Percentiles rank a stretch among this genome's conserved stretches.
These are phyloP conservation scores for Ceuthmochares aereus DNA, from an alignment of 2,113 vertebrate genomes.

Conservation along the genomic window DNA sequence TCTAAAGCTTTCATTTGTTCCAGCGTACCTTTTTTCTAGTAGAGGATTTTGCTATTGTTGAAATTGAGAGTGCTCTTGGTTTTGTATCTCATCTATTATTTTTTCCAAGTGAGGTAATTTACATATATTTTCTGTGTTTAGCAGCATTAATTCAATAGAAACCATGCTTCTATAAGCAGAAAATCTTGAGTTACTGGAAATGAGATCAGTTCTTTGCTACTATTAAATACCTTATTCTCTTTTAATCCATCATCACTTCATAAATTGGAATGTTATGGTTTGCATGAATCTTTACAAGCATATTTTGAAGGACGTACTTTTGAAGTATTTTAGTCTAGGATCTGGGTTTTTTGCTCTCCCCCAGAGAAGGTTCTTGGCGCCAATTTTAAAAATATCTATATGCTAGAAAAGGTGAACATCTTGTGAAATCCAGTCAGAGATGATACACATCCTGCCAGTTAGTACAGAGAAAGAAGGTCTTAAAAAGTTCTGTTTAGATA, in stretches of 20 bases:
- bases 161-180: background rate
- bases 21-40: background rate
- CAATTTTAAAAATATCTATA: background rate
- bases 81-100: background rate
- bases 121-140: background rate
- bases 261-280: background rate
- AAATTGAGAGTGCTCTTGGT: background rate
- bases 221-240: background rate
- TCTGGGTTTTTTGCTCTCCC: background rate
- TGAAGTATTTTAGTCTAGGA: background rate
- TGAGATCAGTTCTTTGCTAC: background rate
- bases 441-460: background rate
- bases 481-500: background rate
- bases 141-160: background rate
- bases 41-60: background rate
- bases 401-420: background rate
- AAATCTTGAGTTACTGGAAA: background rate
- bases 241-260: background rate
- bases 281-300: background rate
- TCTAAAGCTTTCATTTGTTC: background rate
- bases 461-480: background rate
- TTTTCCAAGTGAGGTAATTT: background rate
- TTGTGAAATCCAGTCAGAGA: background rate
- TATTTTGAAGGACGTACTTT: background rate
- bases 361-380: background rate